Evolutionary conservation across 2,888 invertebrate genomes (phyloP).

Genomic region (Syrista parreyssii): DNA sequence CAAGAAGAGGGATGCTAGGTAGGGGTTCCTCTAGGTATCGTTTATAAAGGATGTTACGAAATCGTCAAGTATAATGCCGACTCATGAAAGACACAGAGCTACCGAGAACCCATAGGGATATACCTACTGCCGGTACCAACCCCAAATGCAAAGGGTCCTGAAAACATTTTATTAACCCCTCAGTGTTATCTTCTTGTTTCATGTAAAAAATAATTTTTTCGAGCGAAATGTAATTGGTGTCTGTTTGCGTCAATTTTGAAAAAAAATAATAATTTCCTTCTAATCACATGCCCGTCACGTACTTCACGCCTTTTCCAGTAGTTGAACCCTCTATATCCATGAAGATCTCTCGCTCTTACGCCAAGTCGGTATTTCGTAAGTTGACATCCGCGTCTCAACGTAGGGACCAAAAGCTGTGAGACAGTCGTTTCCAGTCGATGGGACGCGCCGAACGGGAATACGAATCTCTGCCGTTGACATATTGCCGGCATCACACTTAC

Average conservation of each 20-base stretch:
- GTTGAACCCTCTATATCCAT: no score
- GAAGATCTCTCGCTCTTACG: no score
- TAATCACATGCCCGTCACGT: no score
- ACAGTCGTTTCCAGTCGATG: constrained; percentile 47
- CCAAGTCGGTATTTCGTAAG: no score
- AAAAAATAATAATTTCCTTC: no score
- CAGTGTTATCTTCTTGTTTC: no score
- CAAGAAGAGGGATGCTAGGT: constrained; percentile 21
- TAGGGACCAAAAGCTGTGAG: constrained; percentile 11
- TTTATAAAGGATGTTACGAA: constrained; percentile 51
- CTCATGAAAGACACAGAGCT: constrained; percentile 22
- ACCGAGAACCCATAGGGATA: constrained; percentile 26
- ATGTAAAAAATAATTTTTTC: constrained; percentile 22
- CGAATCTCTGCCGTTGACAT: constrained; percentile 60
- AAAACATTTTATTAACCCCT: not conserved
- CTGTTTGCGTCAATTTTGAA: no score
- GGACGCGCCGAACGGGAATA: constrained; percentile 46
- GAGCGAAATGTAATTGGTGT: constrained; percentile 29
- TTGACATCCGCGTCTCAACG: no score
- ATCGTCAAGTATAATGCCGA: constrained; percentile 51
- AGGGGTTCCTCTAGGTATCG: constrained; percentile 25
- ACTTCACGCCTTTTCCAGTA: no score
- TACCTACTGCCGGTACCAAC: not conserved
- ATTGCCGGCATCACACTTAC: constrained; percentile 56
- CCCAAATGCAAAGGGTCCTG: not conserved